Evolutionary conservation across 2,888 invertebrate species (phyloP), one percentile per base, ranked within the genome.

Genomic region (Chymomyza procnemis): DNA sequence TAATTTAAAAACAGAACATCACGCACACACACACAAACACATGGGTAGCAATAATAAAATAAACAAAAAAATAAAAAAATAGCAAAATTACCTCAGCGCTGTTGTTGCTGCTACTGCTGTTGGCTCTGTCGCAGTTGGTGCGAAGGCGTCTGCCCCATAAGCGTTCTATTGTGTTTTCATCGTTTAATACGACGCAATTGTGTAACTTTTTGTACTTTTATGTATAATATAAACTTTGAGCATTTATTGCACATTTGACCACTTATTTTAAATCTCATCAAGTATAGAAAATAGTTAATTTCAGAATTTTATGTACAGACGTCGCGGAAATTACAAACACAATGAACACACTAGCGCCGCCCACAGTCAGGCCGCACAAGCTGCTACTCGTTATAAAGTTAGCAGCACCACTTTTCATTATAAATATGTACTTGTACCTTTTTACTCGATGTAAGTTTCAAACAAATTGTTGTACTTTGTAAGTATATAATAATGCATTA

Each of bases 281-380:
- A 19, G 68, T 73, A 67, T 68, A 57, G 22, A 77, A 67, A 57
- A 67, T 62, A 66, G 46, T 58, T 71, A 81, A 79, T 82, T 86
- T 81, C 74, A 73, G 66, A 79, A 74, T 79, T 81, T 80, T 79
- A 75, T 73, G 74, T 86, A 88, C 88, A 88, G 88, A 88, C 88
- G 85, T 88, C 87, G 78, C 81, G 80, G 76, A 87, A 79, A 74
- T 76, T 76, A 76, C 72, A 74, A 76, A 75, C 72, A 76, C 76
- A 76, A 74, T 76, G 34, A 41, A 41, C 72, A 76, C 74, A 69
- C 52, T 76, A 64, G 76, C 76, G 76, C 76, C 76, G 63, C 76
- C 76, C 34, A 41, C 12, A 41, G 34, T 12, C 34, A 12, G 34
- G 34, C 34, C 34, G 34, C 12, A 41, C 34, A 41, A 41, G 3